Evolutionary conservation across 2,113 vertebrate genomes (phyloP).

Genomic region (Athene noctua): DNA sequence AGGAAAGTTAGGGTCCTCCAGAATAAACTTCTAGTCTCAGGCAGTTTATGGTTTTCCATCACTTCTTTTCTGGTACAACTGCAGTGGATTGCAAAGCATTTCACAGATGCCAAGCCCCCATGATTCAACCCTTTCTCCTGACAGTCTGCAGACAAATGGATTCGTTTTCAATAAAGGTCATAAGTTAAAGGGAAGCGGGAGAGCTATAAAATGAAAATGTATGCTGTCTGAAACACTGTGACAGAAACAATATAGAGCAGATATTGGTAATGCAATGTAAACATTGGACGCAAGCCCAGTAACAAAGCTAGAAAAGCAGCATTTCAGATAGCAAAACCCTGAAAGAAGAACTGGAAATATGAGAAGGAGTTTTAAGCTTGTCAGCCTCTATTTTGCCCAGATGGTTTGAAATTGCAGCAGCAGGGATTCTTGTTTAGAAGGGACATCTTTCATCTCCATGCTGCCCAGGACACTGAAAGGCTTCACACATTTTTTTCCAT

Average conservation of each 20-base stretch:
- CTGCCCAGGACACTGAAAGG: constrained; percentile 34
- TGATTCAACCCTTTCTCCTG: neutral
- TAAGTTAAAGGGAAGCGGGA: constrained; percentile 49
- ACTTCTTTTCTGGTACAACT: neutral
- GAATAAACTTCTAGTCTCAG: constrained; percentile 8
- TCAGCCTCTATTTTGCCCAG: neutral
- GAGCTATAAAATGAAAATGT: constrained; percentile 41
- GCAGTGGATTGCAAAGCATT: neutral
- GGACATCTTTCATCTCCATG: constrained; percentile 39
- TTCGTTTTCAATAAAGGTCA: constrained; percentile 53
- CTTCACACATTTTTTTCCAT: neutral
- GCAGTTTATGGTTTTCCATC: constrained; percentile 13
- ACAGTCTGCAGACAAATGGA: neutral
- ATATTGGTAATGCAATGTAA: neutral
- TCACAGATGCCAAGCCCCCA: neutral
- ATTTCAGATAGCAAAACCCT: neutral
- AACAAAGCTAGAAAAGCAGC: neutral
- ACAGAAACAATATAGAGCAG: neutral
- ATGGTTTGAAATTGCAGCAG: constrained; percentile 5
- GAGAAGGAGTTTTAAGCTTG: neutral
- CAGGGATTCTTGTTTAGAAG: constrained; percentile 10
- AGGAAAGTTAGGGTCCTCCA: neutral
- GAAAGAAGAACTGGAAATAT: neutral
- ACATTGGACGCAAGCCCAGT: neutral
- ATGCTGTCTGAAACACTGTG: neutral